Conservation (phyloP, 2,113 vertebrate genomes). For the Sminthopsis crassicaudata region DNA sequence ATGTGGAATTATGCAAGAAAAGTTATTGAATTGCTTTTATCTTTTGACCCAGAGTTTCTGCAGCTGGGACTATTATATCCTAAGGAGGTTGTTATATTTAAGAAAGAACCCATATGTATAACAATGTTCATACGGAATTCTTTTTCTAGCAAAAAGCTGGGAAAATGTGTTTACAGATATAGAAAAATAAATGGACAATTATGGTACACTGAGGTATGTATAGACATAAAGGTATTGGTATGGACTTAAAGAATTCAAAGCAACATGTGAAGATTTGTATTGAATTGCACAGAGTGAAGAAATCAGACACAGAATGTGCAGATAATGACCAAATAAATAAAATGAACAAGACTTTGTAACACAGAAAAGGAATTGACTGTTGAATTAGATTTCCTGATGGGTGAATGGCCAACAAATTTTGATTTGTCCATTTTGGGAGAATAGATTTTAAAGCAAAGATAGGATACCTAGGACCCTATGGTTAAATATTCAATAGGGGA, state of each 20-base stretch:
- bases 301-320: background rate
- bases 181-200: background rate
- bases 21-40: background rate
- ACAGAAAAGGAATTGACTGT: background rate
- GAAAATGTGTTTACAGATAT: background rate
- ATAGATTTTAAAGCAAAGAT: background rate
- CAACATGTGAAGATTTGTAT: background rate
- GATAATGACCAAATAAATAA: background rate
- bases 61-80: background rate
- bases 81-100: background rate
- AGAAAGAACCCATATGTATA: background rate
- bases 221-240: background rate
- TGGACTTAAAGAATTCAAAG: background rate
- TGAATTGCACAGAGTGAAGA: background rate
- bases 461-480: background rate
- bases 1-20: background rate
- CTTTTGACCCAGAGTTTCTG: constrained; percentile 1
- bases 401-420: background rate
- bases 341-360: background rate
- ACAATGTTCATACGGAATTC: background rate
- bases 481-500: background rate
- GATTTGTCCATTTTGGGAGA: background rate
- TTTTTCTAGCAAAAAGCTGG: background rate
- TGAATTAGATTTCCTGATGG: background rate
- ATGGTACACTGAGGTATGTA: background rate